Conservation (phyloP, 2,797 vertebrate species). For the Distichodus sexfasciatus region DNA sequence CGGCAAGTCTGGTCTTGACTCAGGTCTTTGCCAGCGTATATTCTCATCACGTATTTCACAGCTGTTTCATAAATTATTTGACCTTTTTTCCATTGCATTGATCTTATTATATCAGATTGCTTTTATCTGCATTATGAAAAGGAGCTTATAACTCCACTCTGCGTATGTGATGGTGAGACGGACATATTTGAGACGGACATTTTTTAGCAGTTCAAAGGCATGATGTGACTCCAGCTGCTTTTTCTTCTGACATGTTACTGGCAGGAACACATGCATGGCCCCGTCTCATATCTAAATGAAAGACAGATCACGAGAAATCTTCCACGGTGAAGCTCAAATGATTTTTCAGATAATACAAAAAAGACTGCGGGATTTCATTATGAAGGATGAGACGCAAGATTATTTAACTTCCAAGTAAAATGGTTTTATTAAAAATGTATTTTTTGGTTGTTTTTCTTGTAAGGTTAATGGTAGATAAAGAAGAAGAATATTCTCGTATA, state of each 20-base stretch:
- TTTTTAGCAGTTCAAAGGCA: conserved; percentile 55
- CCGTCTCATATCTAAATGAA: too few relatives aligned
- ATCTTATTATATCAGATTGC: neutral
- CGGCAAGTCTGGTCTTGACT: neutral
- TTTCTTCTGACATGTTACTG: conserved; percentile 43
- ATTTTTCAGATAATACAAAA: neutral
- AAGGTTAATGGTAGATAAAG: too few relatives aligned
- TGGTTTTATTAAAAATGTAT: too few relatives aligned
- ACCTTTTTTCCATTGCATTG: neutral
- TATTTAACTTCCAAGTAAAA: too few relatives aligned
- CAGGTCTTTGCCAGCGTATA: neutral
- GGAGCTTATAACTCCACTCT: neutral
- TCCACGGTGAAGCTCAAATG: neutral
- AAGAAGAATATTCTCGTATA: too few relatives aligned
- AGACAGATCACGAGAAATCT: conserved; percentile 5
- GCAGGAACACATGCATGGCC: too few relatives aligned
- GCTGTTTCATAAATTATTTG: neutral
- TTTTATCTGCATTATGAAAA: neutral
- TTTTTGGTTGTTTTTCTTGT: too few relatives aligned
- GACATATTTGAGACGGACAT: neutral
- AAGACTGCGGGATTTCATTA: too few relatives aligned
- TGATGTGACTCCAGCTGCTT: conserved; percentile 46
- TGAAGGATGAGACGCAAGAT: too few relatives aligned
- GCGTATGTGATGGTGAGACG: conserved; percentile 5
- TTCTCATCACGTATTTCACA: neutral